Evolutionary conservation across 1,140 invertebrate genomes (phyloP), one percentile per base, ranked within the genome.

Genomic region (Drosophila ercepeae): DNA sequence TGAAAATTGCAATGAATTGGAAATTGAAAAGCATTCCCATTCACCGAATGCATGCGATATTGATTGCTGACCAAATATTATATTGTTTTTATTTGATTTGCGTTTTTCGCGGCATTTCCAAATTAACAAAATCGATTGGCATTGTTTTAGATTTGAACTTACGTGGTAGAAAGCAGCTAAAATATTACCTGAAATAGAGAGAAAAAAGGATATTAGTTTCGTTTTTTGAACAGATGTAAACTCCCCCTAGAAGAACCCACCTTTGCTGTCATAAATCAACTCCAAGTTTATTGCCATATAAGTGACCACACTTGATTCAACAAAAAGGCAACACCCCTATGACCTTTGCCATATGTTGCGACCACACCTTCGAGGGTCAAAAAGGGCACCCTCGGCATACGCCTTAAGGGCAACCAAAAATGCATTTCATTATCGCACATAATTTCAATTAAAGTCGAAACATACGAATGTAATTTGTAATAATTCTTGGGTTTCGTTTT

Each of bases 401-500:
- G 29, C 48, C 25, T 39, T 18, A 16, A 21, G 44, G 21, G 41
- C n/a, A 16, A 29, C 18, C 7, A 57, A 70, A 78, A 79, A 68
- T 86, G 82, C 82, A 75, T 72, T 88, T 65, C 69, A 88, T 64
- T 49, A 74, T 89, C 75, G 83, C 82, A 89, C 77, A 78, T 88
- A 78, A 82, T 88, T 75, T 88, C 77, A 88, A 82, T 88, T 82
- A 78, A 82, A 81, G 60, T 60, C 69, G 16, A 77, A 45, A 74
- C 44, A 44, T 54, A 61, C 46, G 69, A 53, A 63, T 63, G 73
- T 74, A 89, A 88, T 89, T 89, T 82, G 54, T 88, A 83, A 89
- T 63, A 64, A 48, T 74, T 67, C 57, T 57, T 51, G n/a, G 44
- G 44, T 34, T n/a, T 39, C 18, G 27, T 49, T 61, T 44, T 48